Evolutionary conservation across 2,113 vertebrate species (phyloP).

Genomic region (Salvelinus fontinalis): DNA sequence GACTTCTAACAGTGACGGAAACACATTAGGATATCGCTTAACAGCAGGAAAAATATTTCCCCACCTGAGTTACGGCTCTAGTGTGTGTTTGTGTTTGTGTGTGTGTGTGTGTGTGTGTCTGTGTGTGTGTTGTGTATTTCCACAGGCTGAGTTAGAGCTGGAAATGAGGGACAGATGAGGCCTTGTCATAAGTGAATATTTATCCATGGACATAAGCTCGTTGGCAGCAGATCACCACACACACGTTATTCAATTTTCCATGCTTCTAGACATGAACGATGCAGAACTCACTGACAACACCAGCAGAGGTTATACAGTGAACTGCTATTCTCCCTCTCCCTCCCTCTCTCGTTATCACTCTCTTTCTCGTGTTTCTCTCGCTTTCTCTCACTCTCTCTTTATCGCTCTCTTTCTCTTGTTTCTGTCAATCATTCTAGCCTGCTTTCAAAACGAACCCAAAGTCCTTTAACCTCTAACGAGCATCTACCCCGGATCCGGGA

Average conservation of each 20-base stretch:
- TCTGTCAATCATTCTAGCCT: neutral
- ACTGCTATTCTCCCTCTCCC: neutral
- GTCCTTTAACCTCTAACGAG: too few relatives aligned
- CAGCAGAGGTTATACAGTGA: neutral
- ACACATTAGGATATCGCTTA: conserved; percentile 52
- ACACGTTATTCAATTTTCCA: conserved; percentile 40
- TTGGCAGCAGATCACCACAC: conserved; percentile 32
- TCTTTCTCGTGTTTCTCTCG: neutral
- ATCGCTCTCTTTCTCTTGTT: neutral
- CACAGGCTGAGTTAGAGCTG: conserved; percentile 19
- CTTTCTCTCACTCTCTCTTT: neutral
- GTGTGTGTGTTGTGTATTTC: conserved; percentile 35
- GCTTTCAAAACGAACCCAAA: neutral
- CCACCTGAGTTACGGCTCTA: neutral
- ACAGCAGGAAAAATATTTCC: conserved; percentile 52
- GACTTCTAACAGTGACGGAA: conserved; percentile 37
- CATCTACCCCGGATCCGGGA: too few relatives aligned
- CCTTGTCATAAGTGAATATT: conserved; percentile 42
- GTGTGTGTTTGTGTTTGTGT: too few relatives aligned
- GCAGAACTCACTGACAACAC: neutral
- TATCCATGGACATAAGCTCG: conserved; percentile 34
- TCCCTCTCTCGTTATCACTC: neutral
- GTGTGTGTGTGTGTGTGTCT: too few relatives aligned
- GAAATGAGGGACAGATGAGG: conserved; percentile 60
- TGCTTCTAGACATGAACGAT: conserved; percentile 19